phyloP scores from a whole-genome alignment of 2,797 vertebrate genomes.

The Hypotaenidia okinawae region DNA sequence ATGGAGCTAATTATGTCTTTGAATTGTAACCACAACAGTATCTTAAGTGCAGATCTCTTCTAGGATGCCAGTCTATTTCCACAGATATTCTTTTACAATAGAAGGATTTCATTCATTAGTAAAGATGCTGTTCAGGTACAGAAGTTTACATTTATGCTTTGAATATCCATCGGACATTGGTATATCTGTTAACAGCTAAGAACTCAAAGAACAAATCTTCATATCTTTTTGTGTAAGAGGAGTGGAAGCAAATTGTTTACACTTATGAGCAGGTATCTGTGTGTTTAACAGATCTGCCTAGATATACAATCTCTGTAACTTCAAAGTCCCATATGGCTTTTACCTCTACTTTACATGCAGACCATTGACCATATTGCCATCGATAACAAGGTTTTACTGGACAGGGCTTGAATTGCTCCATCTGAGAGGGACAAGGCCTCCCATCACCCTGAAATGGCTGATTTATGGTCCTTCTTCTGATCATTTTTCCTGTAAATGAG shows the following conservation, averaged over 20 bases:
- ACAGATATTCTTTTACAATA: not conserved
- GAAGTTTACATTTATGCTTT: not conserved
- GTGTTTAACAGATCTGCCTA: not conserved
- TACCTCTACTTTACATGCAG: constrained; percentile 93
- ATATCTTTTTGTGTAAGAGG: not conserved
- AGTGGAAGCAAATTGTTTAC: not conserved
- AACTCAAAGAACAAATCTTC: not conserved
- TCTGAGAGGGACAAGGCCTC: constrained; percentile 89
- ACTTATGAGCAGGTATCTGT: not conserved
- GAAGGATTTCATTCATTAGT: not conserved
- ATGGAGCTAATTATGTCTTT: not conserved
- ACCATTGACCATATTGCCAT: constrained; percentile 94
- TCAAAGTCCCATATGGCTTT: not conserved
- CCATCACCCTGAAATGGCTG: constrained; percentile 95
- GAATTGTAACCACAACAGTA: not conserved
- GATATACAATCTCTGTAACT: not conserved
- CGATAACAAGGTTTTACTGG: constrained; percentile 93
- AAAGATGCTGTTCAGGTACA: not conserved
- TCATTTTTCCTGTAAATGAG: constrained; percentile 89
- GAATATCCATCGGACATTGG: not conserved
- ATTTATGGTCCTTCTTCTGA: constrained; percentile 85
- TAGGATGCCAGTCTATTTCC: not conserved
- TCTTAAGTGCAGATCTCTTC: not conserved
- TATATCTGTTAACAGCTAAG: not conserved
- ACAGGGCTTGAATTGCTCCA: constrained; percentile 96